These are phyloP conservation scores for Psammodynastes pulverulentus DNA, from an alignment of 2,113 vertebrate genomes.

Conservation along the genomic window DNA sequence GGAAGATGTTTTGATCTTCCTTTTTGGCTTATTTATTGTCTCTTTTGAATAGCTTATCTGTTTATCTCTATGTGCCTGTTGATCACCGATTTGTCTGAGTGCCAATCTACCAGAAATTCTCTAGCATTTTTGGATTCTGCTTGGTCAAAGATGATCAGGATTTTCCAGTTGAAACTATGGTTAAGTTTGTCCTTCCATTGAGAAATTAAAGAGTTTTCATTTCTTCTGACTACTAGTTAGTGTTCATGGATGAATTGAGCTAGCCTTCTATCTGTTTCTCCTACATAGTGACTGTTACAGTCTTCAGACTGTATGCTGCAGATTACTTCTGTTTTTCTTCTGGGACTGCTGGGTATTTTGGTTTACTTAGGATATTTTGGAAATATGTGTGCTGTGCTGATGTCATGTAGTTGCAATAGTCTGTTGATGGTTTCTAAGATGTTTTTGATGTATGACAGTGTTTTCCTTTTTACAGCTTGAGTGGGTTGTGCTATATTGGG, in stretches of 20 bases:
- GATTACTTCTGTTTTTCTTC: neutral
- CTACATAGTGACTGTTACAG: neutral
- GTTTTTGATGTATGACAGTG: too few species aligned
- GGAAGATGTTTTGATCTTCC: neutral
- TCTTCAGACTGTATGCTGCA: neutral
- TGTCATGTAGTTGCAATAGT: neutral
- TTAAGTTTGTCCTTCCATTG: neutral
- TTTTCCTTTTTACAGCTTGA: too few species aligned
- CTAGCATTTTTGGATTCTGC: neutral
- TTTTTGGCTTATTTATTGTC: neutral
- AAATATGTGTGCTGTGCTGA: neutral
- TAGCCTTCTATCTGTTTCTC: neutral
- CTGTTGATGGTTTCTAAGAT: neutral
- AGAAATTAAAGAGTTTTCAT: neutral
- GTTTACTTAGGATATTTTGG: neutral
- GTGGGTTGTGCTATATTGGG: neutral
- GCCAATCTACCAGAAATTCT: neutral
- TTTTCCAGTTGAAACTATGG: neutral
- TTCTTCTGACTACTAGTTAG: neutral
- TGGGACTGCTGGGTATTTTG: neutral
- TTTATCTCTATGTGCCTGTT: neutral
- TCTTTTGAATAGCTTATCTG: neutral
- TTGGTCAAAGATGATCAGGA: neutral
- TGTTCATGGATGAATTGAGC: neutral
- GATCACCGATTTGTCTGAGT: neutral